phyloP scores from a whole-genome alignment of 2,113 vertebrate species.

The Gallinago paraguaiae region DNA sequence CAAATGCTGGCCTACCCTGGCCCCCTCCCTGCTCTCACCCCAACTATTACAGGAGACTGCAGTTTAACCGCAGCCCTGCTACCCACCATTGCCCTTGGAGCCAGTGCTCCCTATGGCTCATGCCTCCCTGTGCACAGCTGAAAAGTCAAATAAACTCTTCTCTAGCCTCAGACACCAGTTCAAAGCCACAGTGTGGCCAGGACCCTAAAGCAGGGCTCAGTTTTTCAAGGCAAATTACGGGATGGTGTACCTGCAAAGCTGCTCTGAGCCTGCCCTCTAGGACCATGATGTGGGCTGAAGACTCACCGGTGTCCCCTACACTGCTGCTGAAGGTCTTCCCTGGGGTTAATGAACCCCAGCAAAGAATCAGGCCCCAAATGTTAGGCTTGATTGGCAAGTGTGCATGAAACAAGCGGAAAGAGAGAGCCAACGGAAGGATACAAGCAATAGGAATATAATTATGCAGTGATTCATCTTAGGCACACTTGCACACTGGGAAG shows the following conservation, averaged over 20 bases:
- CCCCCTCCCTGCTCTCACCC: not conserved
- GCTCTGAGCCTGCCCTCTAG: not conserved
- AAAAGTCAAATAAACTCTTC: not conserved
- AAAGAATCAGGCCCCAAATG: not conserved
- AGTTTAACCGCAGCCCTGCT: not conserved
- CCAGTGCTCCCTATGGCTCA: accelerated
- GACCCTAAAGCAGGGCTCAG: not conserved
- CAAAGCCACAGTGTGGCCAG: not conserved
- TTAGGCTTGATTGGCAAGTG: not conserved
- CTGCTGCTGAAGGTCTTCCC: not conserved
- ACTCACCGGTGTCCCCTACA: not conserved
- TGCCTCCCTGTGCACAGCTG: accelerated
- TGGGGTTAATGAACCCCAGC: not conserved
- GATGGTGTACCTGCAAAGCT: not conserved
- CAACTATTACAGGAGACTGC: not conserved
- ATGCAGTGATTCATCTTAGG: constrained; percentile 30
- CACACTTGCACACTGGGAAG: not conserved
- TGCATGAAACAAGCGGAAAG: not conserved
- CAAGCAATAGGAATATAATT: constrained; percentile 27
- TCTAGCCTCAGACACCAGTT: not conserved
- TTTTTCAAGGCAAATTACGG: not conserved
- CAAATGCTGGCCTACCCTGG: not conserved
- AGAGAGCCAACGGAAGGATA: constrained; percentile 7
- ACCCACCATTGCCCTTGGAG: not conserved
- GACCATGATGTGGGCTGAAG: not conserved